A percentile compares a stretch with the other conserved stretches of the same genome.
phyloP scores from a whole-genome alignment of 2,113 vertebrate species.

The Megalops atlanticus region DNA sequence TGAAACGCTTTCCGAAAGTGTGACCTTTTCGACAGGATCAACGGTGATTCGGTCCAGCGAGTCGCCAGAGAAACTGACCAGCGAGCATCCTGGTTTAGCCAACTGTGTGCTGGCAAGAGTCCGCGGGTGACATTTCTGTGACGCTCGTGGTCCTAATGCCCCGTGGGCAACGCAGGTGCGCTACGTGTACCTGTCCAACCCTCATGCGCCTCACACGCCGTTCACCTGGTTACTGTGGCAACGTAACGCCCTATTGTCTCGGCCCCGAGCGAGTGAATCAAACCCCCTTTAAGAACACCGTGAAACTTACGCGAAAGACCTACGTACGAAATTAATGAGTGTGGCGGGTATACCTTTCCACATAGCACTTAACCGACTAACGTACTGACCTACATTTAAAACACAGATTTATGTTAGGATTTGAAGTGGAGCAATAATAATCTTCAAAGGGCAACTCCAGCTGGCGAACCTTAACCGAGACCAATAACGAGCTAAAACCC shows the following conservation, averaged over 20 bases:
- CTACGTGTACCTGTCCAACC: background rate
- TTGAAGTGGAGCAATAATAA: background rate
- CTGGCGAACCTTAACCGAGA: background rate
- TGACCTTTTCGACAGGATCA: background rate
- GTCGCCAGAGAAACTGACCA: background rate
- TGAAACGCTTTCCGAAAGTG: background rate
- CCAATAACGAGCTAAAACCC: background rate
- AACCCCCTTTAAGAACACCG: background rate
- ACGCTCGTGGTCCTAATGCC: slow-evolving; percentile 5
- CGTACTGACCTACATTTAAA: background rate
- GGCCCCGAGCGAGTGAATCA: background rate
- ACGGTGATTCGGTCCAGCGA: background rate
- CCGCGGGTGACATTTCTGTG: background rate
- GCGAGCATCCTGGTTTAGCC: background rate
- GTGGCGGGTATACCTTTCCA: no score
- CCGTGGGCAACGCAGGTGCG: background rate
- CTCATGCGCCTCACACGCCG: background rate
- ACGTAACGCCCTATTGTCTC: background rate
- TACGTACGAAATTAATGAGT: no score
- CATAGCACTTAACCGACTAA: background rate
- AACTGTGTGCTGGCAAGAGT: background rate
- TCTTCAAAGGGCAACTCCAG: background rate
- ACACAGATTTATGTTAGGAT: background rate
- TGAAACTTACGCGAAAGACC: no score
- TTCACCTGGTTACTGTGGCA: background rate